Conservation (phyloP, 2,888 invertebrate species). For the Chorisops tibialis region DNA sequence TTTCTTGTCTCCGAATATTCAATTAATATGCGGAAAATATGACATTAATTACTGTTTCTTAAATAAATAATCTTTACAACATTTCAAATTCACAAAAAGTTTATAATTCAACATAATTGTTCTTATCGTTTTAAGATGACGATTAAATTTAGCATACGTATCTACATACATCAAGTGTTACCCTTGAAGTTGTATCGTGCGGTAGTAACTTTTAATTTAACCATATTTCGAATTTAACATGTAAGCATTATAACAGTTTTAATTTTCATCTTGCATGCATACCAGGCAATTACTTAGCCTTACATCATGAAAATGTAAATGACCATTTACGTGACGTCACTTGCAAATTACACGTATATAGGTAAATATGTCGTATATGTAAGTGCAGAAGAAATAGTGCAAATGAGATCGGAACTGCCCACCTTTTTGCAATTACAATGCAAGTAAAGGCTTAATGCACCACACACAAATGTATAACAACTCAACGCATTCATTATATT, state of each 20-base stretch:
- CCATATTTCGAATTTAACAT: slow-evolving; percentile 11
- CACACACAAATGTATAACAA: no score
- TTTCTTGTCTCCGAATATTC: no score
- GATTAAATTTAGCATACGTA: slow-evolving; percentile 21
- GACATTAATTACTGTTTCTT: no score
- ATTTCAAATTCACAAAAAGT: no score
- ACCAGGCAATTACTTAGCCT: slow-evolving; percentile 4
- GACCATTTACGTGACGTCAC: neutral
- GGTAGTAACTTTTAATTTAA: neutral
- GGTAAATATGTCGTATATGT: neutral
- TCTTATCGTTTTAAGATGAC: no score
- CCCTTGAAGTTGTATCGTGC: slow-evolving; percentile 17
- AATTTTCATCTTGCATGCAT: slow-evolving; percentile 17
- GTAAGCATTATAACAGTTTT: neutral
- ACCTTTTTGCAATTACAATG: no score
- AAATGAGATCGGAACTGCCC: no score
- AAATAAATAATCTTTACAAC: no score
- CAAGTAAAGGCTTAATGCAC: no score
- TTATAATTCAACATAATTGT: no score
- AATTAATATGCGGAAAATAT: no score
- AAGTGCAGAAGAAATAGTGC: no score
- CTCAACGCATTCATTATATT: neutral
- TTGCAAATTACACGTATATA: neutral
- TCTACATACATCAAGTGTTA: slow-evolving; percentile 14
- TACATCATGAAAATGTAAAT: slow-evolving; percentile 14